These are phyloP conservation scores for Tylochromis polylepis DNA, from an alignment of 2,113 vertebrate genomes.

Conservation along the genomic window DNA sequence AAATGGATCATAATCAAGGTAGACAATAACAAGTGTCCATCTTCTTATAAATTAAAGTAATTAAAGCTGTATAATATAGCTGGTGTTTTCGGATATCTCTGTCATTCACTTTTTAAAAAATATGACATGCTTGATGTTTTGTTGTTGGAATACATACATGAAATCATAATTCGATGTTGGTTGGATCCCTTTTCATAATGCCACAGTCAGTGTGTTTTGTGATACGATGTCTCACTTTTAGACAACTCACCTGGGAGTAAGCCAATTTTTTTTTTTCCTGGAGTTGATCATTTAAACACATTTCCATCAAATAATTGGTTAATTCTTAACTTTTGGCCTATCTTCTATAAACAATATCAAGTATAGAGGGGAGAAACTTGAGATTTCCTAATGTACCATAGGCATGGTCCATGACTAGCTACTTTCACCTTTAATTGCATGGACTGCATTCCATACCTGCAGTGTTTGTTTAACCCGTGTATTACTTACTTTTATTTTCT, in stretches of 20 bases:
- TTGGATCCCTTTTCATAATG: neutral
- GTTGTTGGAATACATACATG: neutral
- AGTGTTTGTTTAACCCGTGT: neutral
- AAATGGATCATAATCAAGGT: neutral
- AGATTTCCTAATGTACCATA: neutral
- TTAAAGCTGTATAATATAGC: neutral
- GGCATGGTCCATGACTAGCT: neutral
- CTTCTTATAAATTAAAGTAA: neutral
- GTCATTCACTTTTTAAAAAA: neutral
- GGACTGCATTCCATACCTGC: neutral
- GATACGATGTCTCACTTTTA: neutral
- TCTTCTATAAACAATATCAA: neutral
- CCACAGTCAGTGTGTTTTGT: neutral
- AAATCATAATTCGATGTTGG: neutral
- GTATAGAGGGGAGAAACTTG: neutral
- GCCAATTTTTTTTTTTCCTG: neutral
- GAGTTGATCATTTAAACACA: neutral
- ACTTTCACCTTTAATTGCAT: neutral
- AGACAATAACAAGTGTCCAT: neutral
- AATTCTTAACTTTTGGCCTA: neutral
- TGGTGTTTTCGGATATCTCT: neutral
- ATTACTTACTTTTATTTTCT: neutral
- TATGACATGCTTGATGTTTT: neutral
- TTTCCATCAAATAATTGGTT: neutral
- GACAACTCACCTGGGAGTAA: neutral